These are phyloP conservation scores for Actinernus sp. DNA, from an alignment of 92 coral and sea anemone species.

Conservation along the genomic window DNA sequence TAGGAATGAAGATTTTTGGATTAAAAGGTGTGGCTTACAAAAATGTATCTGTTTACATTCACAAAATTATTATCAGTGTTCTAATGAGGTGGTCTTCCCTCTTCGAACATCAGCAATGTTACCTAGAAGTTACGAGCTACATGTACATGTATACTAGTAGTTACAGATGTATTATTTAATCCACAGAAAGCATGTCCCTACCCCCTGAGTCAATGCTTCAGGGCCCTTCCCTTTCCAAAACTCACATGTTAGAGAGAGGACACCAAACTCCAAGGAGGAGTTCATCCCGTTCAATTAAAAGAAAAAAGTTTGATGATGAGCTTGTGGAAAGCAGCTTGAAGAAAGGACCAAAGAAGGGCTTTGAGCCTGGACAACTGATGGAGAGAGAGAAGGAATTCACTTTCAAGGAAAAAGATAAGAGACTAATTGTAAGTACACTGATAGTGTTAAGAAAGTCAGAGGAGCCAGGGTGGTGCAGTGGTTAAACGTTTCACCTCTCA, in stretches of 20 bases:
- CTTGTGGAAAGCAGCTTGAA: conserved; percentile 98
- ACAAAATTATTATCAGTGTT: too few relatives aligned
- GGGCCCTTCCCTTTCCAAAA: conserved; percentile 7
- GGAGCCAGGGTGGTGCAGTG: too few relatives aligned
- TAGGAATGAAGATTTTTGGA: too few relatives aligned
- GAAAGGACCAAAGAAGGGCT: conserved; percentile 79
- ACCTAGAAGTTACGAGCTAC: too few relatives aligned
- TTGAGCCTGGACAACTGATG: conserved; percentile 50
- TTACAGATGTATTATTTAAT: too few relatives aligned
- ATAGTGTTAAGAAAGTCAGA: neutral
- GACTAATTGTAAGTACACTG: conserved; percentile 43
- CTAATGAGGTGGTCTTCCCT: too few relatives aligned
- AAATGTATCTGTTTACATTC: too few relatives aligned
- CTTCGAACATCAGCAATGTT: too few relatives aligned
- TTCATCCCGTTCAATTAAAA: conserved; percentile 94
- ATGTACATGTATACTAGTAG: too few relatives aligned
- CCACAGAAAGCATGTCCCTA: conserved; percentile 31
- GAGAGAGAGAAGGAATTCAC: conserved; percentile 37
- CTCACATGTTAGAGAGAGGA: conserved; percentile 16
- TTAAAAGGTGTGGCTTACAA: too few relatives aligned
- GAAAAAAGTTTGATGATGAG: conserved; percentile 99
- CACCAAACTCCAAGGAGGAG: conserved; percentile 94
- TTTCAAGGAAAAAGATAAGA: conserved; percentile 49
- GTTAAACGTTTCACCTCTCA: too few relatives aligned
- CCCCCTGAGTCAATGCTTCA: conserved; percentile 22